Base-by-base conservation (phyloP, 2,888 invertebrate genomes). In the Panopea generosa region DNA sequence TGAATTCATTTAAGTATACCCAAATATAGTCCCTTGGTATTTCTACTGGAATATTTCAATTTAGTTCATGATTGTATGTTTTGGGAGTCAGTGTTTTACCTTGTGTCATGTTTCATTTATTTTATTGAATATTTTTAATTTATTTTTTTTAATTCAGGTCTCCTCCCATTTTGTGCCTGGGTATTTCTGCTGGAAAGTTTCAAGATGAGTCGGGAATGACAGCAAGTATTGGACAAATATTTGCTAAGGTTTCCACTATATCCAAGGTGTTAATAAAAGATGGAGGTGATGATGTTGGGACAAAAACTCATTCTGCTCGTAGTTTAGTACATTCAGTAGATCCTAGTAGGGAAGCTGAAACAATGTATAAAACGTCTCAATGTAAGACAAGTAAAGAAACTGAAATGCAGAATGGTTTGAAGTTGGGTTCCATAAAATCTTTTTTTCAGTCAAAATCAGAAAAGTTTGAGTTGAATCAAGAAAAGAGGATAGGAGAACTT, bases 101-200 rank as follows among this genome's bases (percentile, higher is more conserved):
- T n/a, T n/a, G n/a, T n/a, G n/a, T n/a, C n/a, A n/a, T n/a, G n/a
- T n/a, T n/a, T n/a, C n/a, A n/a, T n/a, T n/a, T n/a, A n/a, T n/a
- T n/a, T n/a, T n/a, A n/a, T n/a, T n/a, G n/a, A n/a, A n/a, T n/a
- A n/a, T n/a, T 20, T 18, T 6, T 9, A 45, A 20, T 45, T 45
- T 45, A 16, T 45, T 20, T 27, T 49, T 22, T 33, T 61, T 52
- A 45, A 57, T 72, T 86, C 84, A 94, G 93, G 88, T 90, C 92
- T 76, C 94, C 95, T 83, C 94, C 95, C 0, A 94, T 97, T 18
- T 95, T 94, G 74, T 95, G 95, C 91, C 92, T 97, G 20, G 96
- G 96, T 0, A 94, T 97, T n/a, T 96, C 96, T 89, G 96, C 95
- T 16, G 95, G 96, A 0, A 96, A 96, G 91, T 97, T 97, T 77